Evolutionary conservation across 2,888 invertebrate species (phyloP).

Genomic region (Epinotia ramella): DNA sequence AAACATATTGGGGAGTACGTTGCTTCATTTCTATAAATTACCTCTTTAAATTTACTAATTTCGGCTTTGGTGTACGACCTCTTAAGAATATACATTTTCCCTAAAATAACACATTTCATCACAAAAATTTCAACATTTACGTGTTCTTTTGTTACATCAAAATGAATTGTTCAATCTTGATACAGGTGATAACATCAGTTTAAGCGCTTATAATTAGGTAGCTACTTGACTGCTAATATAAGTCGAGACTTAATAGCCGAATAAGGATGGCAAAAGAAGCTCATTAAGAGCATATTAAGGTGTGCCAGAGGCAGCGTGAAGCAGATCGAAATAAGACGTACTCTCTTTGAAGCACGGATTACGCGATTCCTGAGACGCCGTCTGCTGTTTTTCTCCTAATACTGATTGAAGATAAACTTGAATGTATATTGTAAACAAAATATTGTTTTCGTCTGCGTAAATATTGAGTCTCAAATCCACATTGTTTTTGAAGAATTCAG

Average conservation of each 20-base stretch:
- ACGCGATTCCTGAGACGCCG: background rate
- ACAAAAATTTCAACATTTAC: no score
- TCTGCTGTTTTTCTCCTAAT: background rate
- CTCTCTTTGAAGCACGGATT: constrained; percentile 10
- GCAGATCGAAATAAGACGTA: constrained; percentile 21
- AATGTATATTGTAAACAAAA: no score
- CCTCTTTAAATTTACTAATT: no score
- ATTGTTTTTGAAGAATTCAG: no score
- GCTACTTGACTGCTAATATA: constrained; percentile 10
- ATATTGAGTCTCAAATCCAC: no score
- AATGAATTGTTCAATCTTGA: constrained; percentile 12
- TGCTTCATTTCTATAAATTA: no score
- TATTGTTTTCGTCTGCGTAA: no score
- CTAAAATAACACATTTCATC: no score
- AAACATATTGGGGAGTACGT: no score
- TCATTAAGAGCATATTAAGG: constrained; percentile 32
- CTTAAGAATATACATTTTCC: no score
- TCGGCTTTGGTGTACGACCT: no score
- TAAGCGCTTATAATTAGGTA: constrained; percentile 18
- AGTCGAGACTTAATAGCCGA: constrained; percentile 4
- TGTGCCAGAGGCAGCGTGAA: constrained; percentile 7
- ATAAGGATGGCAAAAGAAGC: constrained; percentile 11
- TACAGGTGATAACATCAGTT: constrained; percentile 18
- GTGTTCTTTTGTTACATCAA: background rate
- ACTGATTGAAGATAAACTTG: background rate